phyloP scores from a whole-genome alignment of 2,888 invertebrate species.

The Mesoligia furuncula region DNA sequence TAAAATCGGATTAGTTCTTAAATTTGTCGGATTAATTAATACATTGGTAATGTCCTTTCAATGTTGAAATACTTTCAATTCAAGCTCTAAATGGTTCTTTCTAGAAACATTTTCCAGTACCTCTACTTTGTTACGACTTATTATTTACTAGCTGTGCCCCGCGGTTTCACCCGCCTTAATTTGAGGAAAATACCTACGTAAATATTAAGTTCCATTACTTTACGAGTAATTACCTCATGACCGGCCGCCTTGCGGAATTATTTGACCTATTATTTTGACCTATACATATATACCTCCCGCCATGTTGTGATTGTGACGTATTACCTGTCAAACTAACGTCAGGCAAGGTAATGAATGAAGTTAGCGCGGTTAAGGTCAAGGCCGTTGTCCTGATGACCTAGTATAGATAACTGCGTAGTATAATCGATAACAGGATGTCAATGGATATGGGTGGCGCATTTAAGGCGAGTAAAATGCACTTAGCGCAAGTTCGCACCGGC shows the following conservation, averaged over 20 bases:
- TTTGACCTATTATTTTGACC: too few relatives aligned
- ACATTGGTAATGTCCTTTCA: too few relatives aligned
- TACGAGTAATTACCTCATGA: too few relatives aligned
- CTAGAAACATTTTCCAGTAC: neutral
- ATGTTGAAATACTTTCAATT: too few relatives aligned
- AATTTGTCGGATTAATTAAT: too few relatives aligned
- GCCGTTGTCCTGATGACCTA: conserved; percentile 13
- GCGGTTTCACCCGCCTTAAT: too few relatives aligned
- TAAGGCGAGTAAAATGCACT: conserved; percentile 39
- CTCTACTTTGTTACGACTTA: too few relatives aligned
- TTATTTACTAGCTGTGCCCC: too few relatives aligned
- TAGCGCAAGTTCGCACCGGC: neutral
- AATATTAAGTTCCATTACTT: too few relatives aligned
- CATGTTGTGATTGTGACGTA: conserved; percentile 30
- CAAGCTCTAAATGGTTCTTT: neutral
- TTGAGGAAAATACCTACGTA: too few relatives aligned
- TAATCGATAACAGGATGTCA: conserved; percentile 37
- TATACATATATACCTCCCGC: conserved; percentile 5
- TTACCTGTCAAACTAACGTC: conserved; percentile 32
- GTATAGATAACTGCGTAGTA: neutral
- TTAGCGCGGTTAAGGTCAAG: conserved; percentile 28
- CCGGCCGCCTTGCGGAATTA: too few relatives aligned
- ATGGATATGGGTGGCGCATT: conserved; percentile 30
- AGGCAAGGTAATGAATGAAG: conserved; percentile 28
- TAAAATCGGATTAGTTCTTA: neutral